phyloP scores from a whole-genome alignment of 2,888 invertebrate species.

The Epirrhoe alternata region DNA sequence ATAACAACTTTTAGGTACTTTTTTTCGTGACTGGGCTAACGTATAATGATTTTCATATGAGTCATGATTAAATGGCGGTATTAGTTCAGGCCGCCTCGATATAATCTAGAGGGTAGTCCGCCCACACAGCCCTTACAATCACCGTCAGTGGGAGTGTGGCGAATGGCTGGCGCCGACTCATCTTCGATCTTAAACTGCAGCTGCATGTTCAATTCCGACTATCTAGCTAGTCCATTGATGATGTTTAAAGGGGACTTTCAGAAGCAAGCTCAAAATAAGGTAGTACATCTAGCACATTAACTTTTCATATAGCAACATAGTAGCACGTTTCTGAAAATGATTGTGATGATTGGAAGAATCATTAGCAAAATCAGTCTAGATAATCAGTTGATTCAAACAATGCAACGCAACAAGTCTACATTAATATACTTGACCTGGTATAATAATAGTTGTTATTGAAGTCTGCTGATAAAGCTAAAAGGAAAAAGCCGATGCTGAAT shows the following conservation, averaged over 20 bases:
- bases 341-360: too few relatives aligned
- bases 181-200: constrained; percentile 45
- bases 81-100: constrained; percentile 28
- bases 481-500: constrained; percentile 20
- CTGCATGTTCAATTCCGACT: neutral
- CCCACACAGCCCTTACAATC: constrained; percentile 52
- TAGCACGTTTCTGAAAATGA: too few relatives aligned
- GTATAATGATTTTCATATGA: constrained; percentile 19
- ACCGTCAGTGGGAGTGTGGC: constrained; percentile 61
- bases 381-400: neutral
- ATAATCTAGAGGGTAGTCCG: constrained; percentile 32
- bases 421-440: constrained; percentile 17
- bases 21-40: constrained; percentile 4
- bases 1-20: neutral
- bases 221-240: too few relatives aligned
- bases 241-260: too few relatives aligned
- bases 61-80: constrained; percentile 17
- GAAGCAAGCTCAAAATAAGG: too few relatives aligned
- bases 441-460: constrained; percentile 20
- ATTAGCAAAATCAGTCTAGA: too few relatives aligned
- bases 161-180: constrained; percentile 63
- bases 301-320: too few relatives aligned
- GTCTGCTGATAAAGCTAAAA: constrained; percentile 28
- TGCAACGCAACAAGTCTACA: neutral
- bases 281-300: too few relatives aligned